Evolutionary conservation across 2,888 invertebrate genomes (phyloP), one percentile per base, ranked within the genome.

Genomic region (Platycnemis pennipes): DNA sequence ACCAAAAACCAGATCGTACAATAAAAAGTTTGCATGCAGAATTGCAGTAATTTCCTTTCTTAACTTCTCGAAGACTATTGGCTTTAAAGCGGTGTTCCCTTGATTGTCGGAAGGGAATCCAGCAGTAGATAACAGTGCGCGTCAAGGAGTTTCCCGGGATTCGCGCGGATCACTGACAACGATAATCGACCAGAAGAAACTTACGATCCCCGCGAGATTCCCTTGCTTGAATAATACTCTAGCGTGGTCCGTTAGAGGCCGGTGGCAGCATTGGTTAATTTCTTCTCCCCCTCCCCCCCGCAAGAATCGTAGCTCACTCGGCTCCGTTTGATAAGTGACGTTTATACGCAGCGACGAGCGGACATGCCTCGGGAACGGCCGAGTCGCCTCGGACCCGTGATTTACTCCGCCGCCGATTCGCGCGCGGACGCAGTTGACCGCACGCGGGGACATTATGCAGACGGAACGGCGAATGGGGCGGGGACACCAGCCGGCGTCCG

Each of bases 361-460:
- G 77, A 77, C 19, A 77, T 77, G 7, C 77, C 77, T 77, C 37
- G 77, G 37, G 11, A 37, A 77, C 37, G 77, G 37, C 63, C 49
- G 4, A 8, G 5, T 8, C n/a, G 77, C 77, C 49, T 1, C 77
- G 13, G 77, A 11, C 13, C 77, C 77, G 77, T 77, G 77, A 77
- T 77, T 77, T 77, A 77, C 77, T 37, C 37, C 77, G 77, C 16
- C 77, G 77, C 31, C 77, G 37, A 11, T 22, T 13, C 11, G 8
- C 31, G 37, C 77, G 77, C 13, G 77, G 77, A 37, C 37, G 77
- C 77, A 77, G 77, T 77, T 77, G 77, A 77, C 77, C 77, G 77
- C 31, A 37, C 77, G 77, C 77, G 77, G 77, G 49, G 31, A 77
- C 77, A 77, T 77, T 77, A 77, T 77, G 77, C 77, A 37, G 77